These are phyloP conservation scores for Agapostemon virescens DNA, from an alignment of 2,888 invertebrate species.

Conservation along the genomic window DNA sequence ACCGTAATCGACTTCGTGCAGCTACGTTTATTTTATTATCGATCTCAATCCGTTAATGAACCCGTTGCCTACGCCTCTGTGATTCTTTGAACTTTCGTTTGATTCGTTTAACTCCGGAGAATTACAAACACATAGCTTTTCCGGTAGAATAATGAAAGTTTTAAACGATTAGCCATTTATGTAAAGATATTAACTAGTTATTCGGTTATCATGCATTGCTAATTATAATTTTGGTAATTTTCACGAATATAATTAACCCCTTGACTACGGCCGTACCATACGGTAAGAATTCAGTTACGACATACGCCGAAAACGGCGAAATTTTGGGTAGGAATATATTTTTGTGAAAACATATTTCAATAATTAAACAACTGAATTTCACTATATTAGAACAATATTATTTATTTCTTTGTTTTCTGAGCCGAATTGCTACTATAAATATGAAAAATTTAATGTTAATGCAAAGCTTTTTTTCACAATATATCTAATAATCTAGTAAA, in stretches of 20 bases:
- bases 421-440: no score
- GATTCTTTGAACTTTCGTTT: constrained; percentile 17
- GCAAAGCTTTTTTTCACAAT: no score
- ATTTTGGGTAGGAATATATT: no score
- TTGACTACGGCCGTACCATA: no score
- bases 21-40: constrained; percentile 44
- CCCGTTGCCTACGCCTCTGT: constrained; percentile 8
- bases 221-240: neutral
- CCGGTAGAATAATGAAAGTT: neutral
- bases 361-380: no score
- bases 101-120: constrained; percentile 17
- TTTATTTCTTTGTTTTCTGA: no score
- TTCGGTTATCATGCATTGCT: neutral
- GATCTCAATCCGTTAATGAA: constrained; percentile 41
- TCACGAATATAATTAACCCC: neutral
- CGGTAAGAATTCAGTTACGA: no score
- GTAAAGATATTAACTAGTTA: neutral
- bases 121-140: neutral
- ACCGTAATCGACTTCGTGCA: constrained; percentile 35
- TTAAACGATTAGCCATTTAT: neutral
- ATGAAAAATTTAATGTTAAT: no score
- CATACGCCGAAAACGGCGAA: no score
- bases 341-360: no score
- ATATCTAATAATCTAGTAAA: no score
- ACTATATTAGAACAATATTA: no score